Base-by-base conservation (phyloP, 1,140 invertebrate genomes). In the Sinella curviseta region DNA sequence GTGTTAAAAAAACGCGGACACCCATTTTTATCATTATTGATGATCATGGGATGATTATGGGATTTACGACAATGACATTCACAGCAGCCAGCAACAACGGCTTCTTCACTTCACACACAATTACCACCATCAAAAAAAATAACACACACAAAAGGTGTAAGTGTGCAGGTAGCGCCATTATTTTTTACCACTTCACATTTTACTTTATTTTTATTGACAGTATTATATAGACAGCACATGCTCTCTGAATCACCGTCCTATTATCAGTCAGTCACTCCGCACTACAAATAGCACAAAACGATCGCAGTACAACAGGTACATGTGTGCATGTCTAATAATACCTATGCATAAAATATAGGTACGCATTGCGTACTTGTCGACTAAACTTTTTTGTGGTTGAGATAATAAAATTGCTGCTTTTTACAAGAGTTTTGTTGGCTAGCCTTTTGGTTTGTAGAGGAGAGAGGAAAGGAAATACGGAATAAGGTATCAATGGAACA, bases 21-120 rank as follows among this genome's bases (percentile, higher is more conserved):
- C 39, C 39, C 8, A 48, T 48, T 48, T 48, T 48, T 48, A 48
- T 48, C 39, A 20, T 48, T 20, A 48, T 48, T 48, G 39, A 48
- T 8, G 20, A 48, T 48, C 39, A 48, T 48, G 26, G 24, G 57
- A 65, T 65, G 57, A 48, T 48, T 48, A 48, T 48, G 39, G 26
- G 57, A 65, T 65, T 65, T 65, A 26, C 24, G 57, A 26, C 57
- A 65, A 65, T 65, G 57, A 65, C 57, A 65, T 65, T 65, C 57
- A 65, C 57, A 65, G 39, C 8, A 48, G 39, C 8, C 20, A 48
- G 39, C 39, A 48, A 48, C 8, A 48, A 48, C 39, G 39, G 20
- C 39, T 8, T 12, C 20, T 48, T 48, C 39, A 48, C 20, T 48
- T 48, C 39, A 48, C 39, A 48, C 39, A 48, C 39, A 48, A 48